phyloP scores from a whole-genome alignment of 2,888 invertebrate genomes.

The Theristus sp. region DNA sequence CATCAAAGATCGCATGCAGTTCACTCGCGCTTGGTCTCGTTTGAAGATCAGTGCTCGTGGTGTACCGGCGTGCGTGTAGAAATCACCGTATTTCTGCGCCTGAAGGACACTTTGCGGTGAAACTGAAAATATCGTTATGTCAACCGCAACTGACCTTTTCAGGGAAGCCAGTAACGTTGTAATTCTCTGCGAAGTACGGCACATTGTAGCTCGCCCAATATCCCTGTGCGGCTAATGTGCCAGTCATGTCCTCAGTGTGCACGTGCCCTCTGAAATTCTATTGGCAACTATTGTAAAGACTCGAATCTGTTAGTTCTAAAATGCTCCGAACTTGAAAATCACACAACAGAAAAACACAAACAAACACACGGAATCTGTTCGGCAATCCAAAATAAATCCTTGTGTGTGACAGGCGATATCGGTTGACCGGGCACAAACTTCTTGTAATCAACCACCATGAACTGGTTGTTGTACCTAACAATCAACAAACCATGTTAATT shows the following conservation, averaged over 20 bases:
- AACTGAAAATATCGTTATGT: no score
- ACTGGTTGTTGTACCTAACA: conserved; percentile 55
- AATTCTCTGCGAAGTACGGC: conserved; percentile 45
- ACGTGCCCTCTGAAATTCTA: no score
- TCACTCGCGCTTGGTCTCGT: conserved; percentile 40
- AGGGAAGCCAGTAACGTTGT: conserved; percentile 43
- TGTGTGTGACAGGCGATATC: no score
- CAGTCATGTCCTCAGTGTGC: conserved; percentile 48
- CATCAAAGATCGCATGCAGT: conserved; percentile 42
- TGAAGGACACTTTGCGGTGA: no score
- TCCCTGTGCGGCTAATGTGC: conserved; percentile 42
- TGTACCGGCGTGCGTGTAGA: conserved; percentile 42
- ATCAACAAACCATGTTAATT: no score
- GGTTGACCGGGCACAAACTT: conserved; percentile 40
- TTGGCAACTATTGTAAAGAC: no score
- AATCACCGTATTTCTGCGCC: conserved; percentile 38
- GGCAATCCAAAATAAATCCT: conserved; percentile 47
- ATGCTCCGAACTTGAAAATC: no score
- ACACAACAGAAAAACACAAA: no score
- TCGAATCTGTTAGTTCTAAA: no score
- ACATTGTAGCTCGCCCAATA: conserved; percentile 58
- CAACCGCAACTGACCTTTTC: no score
- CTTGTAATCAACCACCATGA: conserved; percentile 59
- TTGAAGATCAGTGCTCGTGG: conserved; percentile 44
- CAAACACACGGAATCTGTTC: conserved; percentile 51